Percentiles rank a stretch among this genome's conserved stretches.
phyloP scores from a whole-genome alignment of 2,888 invertebrate genomes.

The Eledona agricola region DNA sequence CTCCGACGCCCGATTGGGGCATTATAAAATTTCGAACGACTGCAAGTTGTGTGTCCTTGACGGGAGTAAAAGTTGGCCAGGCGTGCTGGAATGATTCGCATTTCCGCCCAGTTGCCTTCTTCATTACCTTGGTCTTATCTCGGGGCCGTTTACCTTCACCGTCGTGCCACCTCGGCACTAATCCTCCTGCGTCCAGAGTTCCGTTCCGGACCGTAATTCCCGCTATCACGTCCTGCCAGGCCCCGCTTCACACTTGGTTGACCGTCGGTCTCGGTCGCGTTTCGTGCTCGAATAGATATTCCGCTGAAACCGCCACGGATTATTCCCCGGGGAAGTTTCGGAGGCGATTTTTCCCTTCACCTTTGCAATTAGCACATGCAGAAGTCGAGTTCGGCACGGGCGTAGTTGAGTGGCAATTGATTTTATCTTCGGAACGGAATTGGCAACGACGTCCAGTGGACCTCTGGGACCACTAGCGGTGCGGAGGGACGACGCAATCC shows the following conservation, averaged over 20 bases:
- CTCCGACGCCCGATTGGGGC: no score
- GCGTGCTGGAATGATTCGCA: conserved; percentile 20
- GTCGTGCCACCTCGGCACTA: conserved; percentile 54
- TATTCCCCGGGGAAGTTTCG: conserved; percentile 2
- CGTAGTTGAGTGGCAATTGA: no score
- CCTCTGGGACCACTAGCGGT: no score
- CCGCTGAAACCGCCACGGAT: conserved; percentile 43
- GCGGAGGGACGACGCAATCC: no score
- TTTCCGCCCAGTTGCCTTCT: conserved; percentile 51
- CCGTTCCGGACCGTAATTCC: conserved; percentile 62
- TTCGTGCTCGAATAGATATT: conserved; percentile 54
- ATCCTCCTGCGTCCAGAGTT: conserved; percentile 59
- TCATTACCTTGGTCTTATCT: conserved; percentile 59
- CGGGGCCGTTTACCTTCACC: conserved; percentile 54
- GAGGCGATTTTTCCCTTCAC: no score
- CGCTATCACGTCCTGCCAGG: conserved; percentile 61
- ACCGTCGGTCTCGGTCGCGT: conserved; percentile 51
- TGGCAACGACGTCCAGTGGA: no score
- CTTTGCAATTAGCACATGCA: no score
- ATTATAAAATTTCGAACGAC: no score
- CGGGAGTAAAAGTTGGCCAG: conserved; percentile 14
- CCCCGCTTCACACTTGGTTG: conserved; percentile 57
- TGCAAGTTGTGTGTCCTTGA: background rate
- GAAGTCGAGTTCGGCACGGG: no score
- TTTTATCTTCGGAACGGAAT: no score